Percentiles rank a stretch among this genome's conserved stretches.
Conservation (phyloP, 2,888 invertebrate species). For the Eumacrocentrus americanus region DNA sequence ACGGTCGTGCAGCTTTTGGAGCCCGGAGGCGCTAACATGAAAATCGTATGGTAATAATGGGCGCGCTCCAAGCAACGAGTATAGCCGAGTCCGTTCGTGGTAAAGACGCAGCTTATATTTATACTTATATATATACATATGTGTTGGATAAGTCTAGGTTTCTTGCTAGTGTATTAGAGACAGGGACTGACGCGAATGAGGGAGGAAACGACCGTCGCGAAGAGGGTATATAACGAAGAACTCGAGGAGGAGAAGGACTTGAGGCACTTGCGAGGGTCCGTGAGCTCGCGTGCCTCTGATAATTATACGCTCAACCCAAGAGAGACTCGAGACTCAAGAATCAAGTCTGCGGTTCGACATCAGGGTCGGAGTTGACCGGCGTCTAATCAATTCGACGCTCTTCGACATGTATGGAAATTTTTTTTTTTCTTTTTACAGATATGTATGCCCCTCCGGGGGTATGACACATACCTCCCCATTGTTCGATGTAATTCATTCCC, state of each 20-base stretch:
- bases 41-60: conserved; percentile 59
- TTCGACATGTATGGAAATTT: conserved; percentile 58
- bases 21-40: conserved; percentile 58
- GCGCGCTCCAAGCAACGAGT: too few species aligned
- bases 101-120: conserved; percentile 15
- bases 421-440: conserved; percentile 36
- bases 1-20: conserved; percentile 52
- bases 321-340: conserved; percentile 44
- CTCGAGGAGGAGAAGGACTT: conserved; percentile 31
- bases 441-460: conserved; percentile 30
- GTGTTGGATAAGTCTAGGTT: conserved; percentile 46
- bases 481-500: too few species aligned
- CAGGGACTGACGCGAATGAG: conserved; percentile 13
- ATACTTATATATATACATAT: neutral
- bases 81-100: neutral
- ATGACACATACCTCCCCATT: too few species aligned
- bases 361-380: conserved; percentile 59
- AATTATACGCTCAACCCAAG: conserved; percentile 55
- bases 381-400: conserved; percentile 58
- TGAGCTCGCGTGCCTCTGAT: conserved; percentile 58
- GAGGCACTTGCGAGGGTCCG: conserved; percentile 45
- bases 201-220: conserved; percentile 21
- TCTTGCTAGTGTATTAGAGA: conserved; percentile 36
- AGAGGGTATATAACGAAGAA: conserved; percentile 9
- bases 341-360: conserved; percentile 57